Evolutionary conservation across 2,797 vertebrate species (phyloP), one percentile per base, ranked within the genome.

Genomic region (Lagodon rhomboides): DNA sequence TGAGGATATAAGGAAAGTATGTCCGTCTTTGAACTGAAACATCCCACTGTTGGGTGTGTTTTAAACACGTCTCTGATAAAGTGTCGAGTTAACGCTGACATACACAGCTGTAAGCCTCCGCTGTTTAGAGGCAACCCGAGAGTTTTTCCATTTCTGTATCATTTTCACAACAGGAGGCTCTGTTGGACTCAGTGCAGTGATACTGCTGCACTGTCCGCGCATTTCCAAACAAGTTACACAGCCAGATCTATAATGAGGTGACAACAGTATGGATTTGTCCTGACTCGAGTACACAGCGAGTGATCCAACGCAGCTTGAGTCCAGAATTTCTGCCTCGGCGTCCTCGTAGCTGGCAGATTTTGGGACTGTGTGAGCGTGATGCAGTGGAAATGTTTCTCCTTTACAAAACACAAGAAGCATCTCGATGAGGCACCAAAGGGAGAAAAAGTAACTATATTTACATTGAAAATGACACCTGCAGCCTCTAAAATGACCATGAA

Each of bases 251-350:
- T 87, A 79, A 76, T 64, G 51, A 81, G 68, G 60, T 70, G 75
- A 62, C 56, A 65, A 12, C 73, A 77, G 23, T 75, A 79, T 76
- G 66, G 68, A 87, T 83, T 86, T 85, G 6, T 62, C 25, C 61
- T 73, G 38, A 67, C 68, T 82, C 61, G 1, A 56, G 46, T 71
- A 82, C 56, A 66, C 73, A 82, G 61, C 27, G 18, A 75, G 80
- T 6, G 27, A 56, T 70, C 58, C 30, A n/a, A 62, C 30, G 69
- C 17, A 72, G 55, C 15, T 6, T 16, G 12, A 72, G 54, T 27
- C 3, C 18, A 61, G 54, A 73, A 49, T 77, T 63, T 78, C 3
- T 70, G 46, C 47, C 25, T 68, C 30, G 25, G 72, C 54, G 30
- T 13, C 30, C 27, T 53, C 15, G 41, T 8, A n/a, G 27, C 23